Evolutionary conservation across 2,888 invertebrate genomes (phyloP).

Genomic region (Papilio demoleus): DNA sequence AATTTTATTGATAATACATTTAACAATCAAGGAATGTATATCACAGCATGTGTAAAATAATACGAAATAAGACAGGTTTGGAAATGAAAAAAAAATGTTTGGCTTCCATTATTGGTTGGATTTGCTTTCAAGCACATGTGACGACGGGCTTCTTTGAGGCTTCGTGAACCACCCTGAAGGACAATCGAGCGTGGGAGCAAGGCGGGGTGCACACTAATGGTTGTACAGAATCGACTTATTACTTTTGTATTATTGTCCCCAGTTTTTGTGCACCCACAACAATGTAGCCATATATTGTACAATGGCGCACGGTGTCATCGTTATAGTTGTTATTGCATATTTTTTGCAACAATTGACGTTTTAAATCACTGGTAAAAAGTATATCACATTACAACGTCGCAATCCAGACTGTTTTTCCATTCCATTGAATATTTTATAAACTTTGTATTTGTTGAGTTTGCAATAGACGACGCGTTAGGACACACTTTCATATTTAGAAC

Average conservation of each 20-base stretch:
- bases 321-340: conserved; percentile 55
- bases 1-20: conserved; percentile 3
- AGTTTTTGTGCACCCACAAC: conserved; percentile 62
- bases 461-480: not conserved
- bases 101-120: conserved; percentile 41
- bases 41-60: conserved; percentile 1
- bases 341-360: conserved; percentile 57
- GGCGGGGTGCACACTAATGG: conserved; percentile 74
- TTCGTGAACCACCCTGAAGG: conserved; percentile 60
- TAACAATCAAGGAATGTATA: not conserved
- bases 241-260: conserved; percentile 74
- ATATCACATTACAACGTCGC: conserved; percentile 43
- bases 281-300: conserved; percentile 61
- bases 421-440: conserved; percentile 36
- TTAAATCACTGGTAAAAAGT: conserved; percentile 43
- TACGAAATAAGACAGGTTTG: not conserved
- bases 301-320: conserved; percentile 52
- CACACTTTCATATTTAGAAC: not conserved
- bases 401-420: conserved; percentile 16
- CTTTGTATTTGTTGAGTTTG: conserved; percentile 7
- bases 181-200: conserved; percentile 74
- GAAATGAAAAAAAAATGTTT: not conserved
- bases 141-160: conserved; percentile 51
- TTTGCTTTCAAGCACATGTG: conserved; percentile 48
- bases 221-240: conserved; percentile 72